Evolutionary conservation across 2,888 invertebrate species (phyloP).

Genomic region (Boloria selene): DNA sequence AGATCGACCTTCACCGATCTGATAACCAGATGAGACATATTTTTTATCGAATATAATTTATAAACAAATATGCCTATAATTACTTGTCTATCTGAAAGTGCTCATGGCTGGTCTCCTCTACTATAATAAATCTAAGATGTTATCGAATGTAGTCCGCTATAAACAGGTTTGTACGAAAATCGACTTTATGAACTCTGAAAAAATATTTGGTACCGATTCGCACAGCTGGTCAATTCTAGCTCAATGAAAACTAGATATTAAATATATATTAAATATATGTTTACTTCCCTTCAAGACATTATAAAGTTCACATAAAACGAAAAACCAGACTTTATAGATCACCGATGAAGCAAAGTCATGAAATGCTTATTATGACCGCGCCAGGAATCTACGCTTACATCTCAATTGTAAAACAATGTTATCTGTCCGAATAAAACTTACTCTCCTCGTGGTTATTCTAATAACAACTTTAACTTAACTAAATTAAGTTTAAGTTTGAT

Average conservation of each 20-base stretch:
- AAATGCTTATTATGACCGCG: constrained; percentile 61
- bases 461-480: constrained; percentile 44
- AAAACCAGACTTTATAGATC: constrained; percentile 27
- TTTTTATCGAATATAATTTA: no score
- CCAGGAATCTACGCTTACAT: constrained; percentile 62
- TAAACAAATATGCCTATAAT: no score
- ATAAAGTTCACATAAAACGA: constrained; percentile 19
- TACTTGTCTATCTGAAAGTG: no score
- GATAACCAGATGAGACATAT: no score
- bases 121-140: no score
- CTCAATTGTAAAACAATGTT: constrained; percentile 74
- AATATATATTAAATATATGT: not conserved
- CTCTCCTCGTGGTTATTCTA: constrained; percentile 32
- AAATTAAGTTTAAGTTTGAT: constrained; percentile 43
- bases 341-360: constrained; percentile 49
- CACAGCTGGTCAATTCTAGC: no score
- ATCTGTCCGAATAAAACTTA: constrained; percentile 53
- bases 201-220: no score
- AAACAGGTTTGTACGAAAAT: no score
- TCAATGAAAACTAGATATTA: not conserved
- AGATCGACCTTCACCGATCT: no score
- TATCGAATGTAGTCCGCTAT: no score
- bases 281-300: constrained; percentile 8
- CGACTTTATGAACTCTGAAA: no score
- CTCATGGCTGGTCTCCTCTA: no score